These are phyloP conservation scores for Camponotus vicinus DNA, from an alignment of 1,140 invertebrate genomes.

Conservation along the genomic window DNA sequence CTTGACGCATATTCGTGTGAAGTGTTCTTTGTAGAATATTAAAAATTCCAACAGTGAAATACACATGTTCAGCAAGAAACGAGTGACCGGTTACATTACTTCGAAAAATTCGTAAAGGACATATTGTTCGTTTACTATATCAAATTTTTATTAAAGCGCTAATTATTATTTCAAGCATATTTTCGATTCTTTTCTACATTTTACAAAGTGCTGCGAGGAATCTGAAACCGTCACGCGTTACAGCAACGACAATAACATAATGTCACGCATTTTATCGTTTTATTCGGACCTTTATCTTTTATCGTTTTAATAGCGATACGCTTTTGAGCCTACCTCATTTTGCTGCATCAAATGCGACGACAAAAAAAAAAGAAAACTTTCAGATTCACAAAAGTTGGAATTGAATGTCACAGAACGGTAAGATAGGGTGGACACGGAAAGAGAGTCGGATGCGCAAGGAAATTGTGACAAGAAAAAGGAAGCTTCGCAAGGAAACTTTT, in stretches of 20 bases:
- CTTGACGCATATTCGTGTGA: not conserved
- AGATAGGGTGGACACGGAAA: not conserved
- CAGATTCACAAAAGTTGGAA: slow-evolving; percentile 44
- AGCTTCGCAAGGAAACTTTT: slow-evolving; percentile 1
- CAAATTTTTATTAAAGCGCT: not conserved
- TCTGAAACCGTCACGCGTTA: not conserved
- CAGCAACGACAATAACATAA: not conserved
- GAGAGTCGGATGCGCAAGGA: not conserved
- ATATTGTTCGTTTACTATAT: slow-evolving; percentile 1
- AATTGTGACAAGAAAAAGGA: slow-evolving; percentile 13
- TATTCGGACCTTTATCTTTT: slow-evolving; percentile 1
- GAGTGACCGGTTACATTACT: not conserved
- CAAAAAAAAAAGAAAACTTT: not conserved
- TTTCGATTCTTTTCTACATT: not conserved
- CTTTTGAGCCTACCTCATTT: slow-evolving; percentile 13
- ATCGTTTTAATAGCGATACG: not conserved
- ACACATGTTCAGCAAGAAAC: not conserved
- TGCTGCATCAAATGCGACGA: too few species aligned
- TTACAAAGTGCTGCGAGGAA: not conserved
- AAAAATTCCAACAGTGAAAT: slow-evolving; percentile 20
- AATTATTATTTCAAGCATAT: not conserved
- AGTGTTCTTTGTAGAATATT: slow-evolving; percentile 21
- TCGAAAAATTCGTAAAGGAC: not conserved
- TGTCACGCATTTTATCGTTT: not conserved
- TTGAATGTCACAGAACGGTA: slow-evolving; percentile 39